Evolutionary conservation across 1,140 invertebrate species (phyloP), one percentile per base, ranked within the genome.

Genomic region (Galendromus occidentalis): DNA sequence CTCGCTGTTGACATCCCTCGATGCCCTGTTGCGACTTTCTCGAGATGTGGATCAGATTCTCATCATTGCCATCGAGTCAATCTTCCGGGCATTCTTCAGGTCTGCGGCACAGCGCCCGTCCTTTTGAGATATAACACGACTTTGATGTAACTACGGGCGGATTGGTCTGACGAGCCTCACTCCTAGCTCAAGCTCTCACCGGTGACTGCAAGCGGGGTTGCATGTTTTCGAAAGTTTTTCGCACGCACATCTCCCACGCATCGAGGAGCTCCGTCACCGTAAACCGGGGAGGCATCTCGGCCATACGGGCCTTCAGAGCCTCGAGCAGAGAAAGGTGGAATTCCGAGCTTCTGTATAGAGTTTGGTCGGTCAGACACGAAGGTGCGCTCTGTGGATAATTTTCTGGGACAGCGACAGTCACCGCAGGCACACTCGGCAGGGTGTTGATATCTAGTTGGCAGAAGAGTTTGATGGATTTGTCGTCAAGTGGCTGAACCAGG

Each of bases 381-480:
- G 78, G 78, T 51, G 89, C 83, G 41, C 80, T 81, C 25, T 81
- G 76, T 0, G 88, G 89, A 78, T 92, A 92, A 70, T 84, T 82
- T 64, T 80, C 78, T 17, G 90, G 89, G 51, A 96, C 85, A 25
- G 81, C 82, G 20, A 95, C 80, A 18, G 83, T 85, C 7, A 95
- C 82, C 0, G 90, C 86, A 9, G 91, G 90, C 18, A 95, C 88
- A 76, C 86, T 88, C 5, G 91, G 91, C 68, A 95, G 76, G 70
- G 88, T 83, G 69, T 84, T 83, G 74, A 93, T 90, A 76, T 93
- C 88, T 41, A 76, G 68, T 67, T 72, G 71, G 68, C 76, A 76
- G 25, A 77, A 72, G 5, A 89, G 73, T 67, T 85, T 82, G 18
- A 87, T 82, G 0, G 81, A 80, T 69, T 82, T 82, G 0, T 83